A percentile compares a stretch with the other conserved stretches of the same genome.
Conservation (phyloP, 2,113 vertebrate genomes). For the Ivindomyrus marchei region DNA sequence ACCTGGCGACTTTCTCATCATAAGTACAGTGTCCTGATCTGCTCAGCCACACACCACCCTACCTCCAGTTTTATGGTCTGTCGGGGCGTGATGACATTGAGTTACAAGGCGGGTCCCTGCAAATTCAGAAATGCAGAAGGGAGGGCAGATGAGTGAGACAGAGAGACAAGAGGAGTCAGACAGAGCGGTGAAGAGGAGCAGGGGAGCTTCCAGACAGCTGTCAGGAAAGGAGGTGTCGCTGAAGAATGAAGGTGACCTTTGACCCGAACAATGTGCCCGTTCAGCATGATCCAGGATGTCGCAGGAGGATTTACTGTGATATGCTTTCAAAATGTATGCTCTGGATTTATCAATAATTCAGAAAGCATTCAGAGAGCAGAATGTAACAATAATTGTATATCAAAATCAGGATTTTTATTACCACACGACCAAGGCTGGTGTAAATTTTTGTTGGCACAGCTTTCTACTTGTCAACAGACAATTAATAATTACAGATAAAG, state of each 20-base stretch:
- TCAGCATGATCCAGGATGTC: not conserved
- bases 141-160: conserved; percentile 10
- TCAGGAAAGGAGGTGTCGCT: not conserved
- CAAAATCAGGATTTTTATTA: not conserved
- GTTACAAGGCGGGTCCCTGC: not conserved
- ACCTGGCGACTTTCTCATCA: not conserved
- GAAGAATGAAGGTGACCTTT: not conserved
- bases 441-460: not conserved
- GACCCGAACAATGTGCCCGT: not conserved
- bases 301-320: not conserved
- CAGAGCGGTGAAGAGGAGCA: conserved; percentile 16
- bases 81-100: not conserved
- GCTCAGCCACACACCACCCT: not conserved
- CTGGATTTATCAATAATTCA: not conserved
- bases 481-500: not conserved
- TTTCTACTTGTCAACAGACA: not conserved
- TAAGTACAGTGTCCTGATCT: not conserved
- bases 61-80: not conserved
- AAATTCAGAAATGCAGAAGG: not conserved
- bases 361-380: not conserved
- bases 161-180: not conserved
- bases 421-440: not conserved
- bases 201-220: not conserved
- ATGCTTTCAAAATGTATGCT: not conserved
- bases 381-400: not conserved